Evolutionary conservation across 1,140 invertebrate genomes (phyloP), one percentile per base, ranked within the genome.

Genomic region (Drosophila pruinosa): DNA sequence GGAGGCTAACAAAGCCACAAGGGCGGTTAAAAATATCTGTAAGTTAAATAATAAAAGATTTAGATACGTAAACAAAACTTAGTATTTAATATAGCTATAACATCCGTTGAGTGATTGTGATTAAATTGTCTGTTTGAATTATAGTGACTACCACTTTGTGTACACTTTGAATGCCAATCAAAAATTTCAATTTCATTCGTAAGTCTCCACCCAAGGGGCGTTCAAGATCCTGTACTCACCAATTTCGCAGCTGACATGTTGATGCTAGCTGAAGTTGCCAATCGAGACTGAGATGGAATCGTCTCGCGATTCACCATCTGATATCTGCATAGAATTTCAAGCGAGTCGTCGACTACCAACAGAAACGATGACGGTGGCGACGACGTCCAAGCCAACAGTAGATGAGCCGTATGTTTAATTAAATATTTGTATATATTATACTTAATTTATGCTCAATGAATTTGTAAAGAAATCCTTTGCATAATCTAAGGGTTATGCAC

Each of bases 201-300:
- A 41, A 21, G 26, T 41, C 47, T 39, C 28, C 48, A 53, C 31
- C 61, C 36, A 14, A 31, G 45, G 26, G 15, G 39, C 14, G 14
- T 12, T 41, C 31, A 22, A 10, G 1, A 7, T 22, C 10, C n/a
- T 52, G 8, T 48, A 73, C 89, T 86, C 53, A 90, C 89, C 89
- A 90, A 75, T 74, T 90, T 90, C 21, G 85, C 74, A 52, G 89
- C 78, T 53, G 74, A 73, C 89, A 90, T 90, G 74, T 63, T 90
- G 78, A 77, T 79, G 81, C 78, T 62, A 39, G 69, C 39, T 83
- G 78, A 69, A 90, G 75, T 83, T 88, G 65, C 64, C 61, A 71
- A 90, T 34, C 72, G 75, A 83, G 71, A 90, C 89, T 90, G 90
- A 90, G 57, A 47, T 56, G 63, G 14, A 12, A 43, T 31, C 63